Conservation (phyloP, 2,113 vertebrate genomes). For the Apodemus sylvaticus region DNA sequence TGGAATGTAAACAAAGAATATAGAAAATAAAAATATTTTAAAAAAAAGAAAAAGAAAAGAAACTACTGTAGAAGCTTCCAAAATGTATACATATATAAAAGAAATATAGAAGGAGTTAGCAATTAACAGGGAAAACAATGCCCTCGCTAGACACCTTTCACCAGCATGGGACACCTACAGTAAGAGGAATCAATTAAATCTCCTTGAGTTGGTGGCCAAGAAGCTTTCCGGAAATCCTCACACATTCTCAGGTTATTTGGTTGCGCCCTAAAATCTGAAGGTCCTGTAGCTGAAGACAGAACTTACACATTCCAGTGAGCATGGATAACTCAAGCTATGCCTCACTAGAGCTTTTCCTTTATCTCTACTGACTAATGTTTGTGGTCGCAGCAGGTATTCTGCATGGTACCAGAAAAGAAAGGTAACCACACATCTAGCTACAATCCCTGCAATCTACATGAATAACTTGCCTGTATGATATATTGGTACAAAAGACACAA, state of each 20-base stretch:
- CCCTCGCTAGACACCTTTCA: background rate
- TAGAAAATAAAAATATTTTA: too few species aligned
- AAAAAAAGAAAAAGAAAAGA: background rate
- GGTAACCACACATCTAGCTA: too few species aligned
- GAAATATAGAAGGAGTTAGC: background rate
- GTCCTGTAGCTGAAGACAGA: background rate
- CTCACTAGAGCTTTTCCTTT: background rate
- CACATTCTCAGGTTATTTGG: background rate
- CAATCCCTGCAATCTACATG: background rate
- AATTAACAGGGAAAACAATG: background rate
- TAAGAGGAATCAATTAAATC: background rate
- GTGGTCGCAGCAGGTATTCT: background rate
- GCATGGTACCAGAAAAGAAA: background rate
- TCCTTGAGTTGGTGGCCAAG: background rate
- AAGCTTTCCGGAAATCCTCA: background rate
- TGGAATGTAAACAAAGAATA: too few species aligned
- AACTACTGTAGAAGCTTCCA: background rate
- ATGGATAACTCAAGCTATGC: background rate
- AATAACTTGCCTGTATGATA: background rate
- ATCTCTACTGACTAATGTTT: background rate
- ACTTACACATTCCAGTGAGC: background rate
- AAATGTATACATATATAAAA: background rate
- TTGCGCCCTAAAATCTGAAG: too few species aligned
- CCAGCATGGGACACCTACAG: background rate
- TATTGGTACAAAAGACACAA: background rate